Evolutionary conservation across 1,140 invertebrate species (phyloP).

Genomic region (Scaptomyza graminum): DNA sequence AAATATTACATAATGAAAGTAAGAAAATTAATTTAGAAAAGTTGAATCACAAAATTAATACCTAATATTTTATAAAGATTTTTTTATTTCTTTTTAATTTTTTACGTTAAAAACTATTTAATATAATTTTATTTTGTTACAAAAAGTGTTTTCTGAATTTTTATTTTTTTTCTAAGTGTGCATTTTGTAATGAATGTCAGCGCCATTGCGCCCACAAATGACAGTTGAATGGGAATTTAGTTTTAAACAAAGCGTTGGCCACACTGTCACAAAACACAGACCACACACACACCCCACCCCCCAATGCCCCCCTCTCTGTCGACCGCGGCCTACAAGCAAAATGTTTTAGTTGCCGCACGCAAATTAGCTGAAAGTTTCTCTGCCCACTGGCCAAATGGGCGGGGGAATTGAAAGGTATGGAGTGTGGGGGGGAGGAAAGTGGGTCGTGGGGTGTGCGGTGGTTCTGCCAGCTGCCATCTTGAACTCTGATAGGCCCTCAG

Average conservation of each 20-base stretch:
- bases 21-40: too few relatives aligned
- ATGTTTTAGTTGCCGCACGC: slow-evolving; percentile 72
- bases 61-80: background rate
- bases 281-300: slow-evolving; percentile 3
- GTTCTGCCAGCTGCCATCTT: slow-evolving; percentile 32
- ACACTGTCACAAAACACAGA: slow-evolving; percentile 23
- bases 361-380: slow-evolving; percentile 78
- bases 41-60: background rate
- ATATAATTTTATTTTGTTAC: too few relatives aligned
- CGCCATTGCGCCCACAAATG: slow-evolving; percentile 60
- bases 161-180: slow-evolving; percentile 3
- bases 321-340: slow-evolving; percentile 54
- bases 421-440: too few relatives aligned
- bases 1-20: background rate
- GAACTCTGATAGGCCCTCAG: slow-evolving; percentile 43
- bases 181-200: slow-evolving; percentile 40
- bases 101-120: too few relatives aligned
- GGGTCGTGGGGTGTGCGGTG: background rate
- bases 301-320: background rate
- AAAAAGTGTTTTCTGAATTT: background rate
- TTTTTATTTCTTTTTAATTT: too few relatives aligned
- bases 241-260: slow-evolving; percentile 56
- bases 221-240: slow-evolving; percentile 74
- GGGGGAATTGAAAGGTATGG: background rate
- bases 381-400: slow-evolving; percentile 30